phyloP scores from a whole-genome alignment of 92 coral and sea anemone species.

The Muricea muricata region DNA sequence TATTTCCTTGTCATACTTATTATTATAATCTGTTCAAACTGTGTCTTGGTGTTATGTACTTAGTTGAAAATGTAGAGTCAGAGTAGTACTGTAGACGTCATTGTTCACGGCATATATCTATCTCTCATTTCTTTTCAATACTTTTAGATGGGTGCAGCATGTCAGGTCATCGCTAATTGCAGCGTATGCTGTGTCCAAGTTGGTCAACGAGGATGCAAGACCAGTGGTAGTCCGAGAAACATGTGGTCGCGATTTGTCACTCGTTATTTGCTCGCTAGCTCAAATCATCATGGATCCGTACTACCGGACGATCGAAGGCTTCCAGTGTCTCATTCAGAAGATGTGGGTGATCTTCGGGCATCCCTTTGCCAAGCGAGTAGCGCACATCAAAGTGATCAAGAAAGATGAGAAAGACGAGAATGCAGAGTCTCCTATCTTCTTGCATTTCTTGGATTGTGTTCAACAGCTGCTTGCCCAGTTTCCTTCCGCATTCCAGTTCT shows the following conservation, averaged over 20 bases:
- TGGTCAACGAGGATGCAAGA: slow-evolving; percentile 76
- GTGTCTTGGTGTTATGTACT: too few relatives aligned
- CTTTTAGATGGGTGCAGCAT: slow-evolving; percentile 78
- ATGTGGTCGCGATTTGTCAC: slow-evolving; percentile 87
- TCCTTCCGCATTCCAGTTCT: slow-evolving; percentile 95
- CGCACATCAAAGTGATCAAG: slow-evolving; percentile 67
- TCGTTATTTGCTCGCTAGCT: slow-evolving; percentile 86
- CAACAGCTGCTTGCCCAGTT: slow-evolving; percentile 91
- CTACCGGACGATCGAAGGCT: slow-evolving; percentile 93
- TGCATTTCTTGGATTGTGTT: slow-evolving; percentile 97
- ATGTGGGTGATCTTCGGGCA: slow-evolving; percentile 99
- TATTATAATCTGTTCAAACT: too few relatives aligned
- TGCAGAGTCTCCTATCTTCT: slow-evolving; percentile 88
- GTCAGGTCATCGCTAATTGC: slow-evolving; percentile 75
- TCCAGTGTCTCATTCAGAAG: slow-evolving; percentile 91
- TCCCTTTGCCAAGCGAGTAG: slow-evolving; percentile 86
- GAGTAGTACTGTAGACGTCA: too few relatives aligned
- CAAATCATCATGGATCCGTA: slow-evolving; percentile 86
- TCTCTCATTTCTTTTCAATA: not conserved
- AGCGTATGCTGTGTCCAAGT: slow-evolving; percentile 81
- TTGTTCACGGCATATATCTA: too few relatives aligned
- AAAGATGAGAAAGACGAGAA: slow-evolving; percentile 72
- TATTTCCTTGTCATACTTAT: too few relatives aligned
- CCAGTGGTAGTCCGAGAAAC: slow-evolving; percentile 90
- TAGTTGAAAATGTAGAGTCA: too few relatives aligned